Evolutionary conservation across 1,140 invertebrate species (phyloP).

Genomic region (Drosophila nebulosa): DNA sequence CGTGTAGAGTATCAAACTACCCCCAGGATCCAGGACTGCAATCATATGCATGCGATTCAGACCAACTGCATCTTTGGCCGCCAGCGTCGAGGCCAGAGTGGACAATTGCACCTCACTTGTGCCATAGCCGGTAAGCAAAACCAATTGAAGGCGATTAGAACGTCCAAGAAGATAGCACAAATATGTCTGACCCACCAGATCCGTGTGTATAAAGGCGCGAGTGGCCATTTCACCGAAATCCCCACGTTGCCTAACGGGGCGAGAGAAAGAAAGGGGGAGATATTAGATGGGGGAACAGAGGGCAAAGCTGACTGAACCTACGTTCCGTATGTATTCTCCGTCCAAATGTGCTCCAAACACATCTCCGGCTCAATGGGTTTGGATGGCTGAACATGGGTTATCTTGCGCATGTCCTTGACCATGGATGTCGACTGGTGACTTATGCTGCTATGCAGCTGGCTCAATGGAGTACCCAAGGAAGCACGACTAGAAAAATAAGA

Average conservation of each 20-base stretch:
- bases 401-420: slow-evolving; percentile 71
- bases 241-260: slow-evolving; percentile 46
- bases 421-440: slow-evolving; percentile 65
- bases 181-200: slow-evolving; percentile 91
- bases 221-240: slow-evolving; percentile 83
- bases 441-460: slow-evolving; percentile 66
- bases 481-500: slow-evolving; percentile 56
- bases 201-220: slow-evolving; percentile 90
- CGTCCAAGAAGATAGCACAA: slow-evolving; percentile 89
- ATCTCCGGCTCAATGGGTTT: slow-evolving; percentile 91
- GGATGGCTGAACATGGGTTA: slow-evolving; percentile 81
- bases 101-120: slow-evolving; percentile 85
- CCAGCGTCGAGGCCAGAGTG: slow-evolving; percentile 86
- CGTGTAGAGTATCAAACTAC: slow-evolving; percentile 92
- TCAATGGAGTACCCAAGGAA: slow-evolving; percentile 57
- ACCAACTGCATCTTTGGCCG: slow-evolving; percentile 91
- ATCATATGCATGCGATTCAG: slow-evolving; percentile 90
- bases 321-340: slow-evolving; percentile 85
- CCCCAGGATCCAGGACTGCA: slow-evolving; percentile 89
- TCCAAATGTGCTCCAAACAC: slow-evolving; percentile 94
- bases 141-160: slow-evolving; percentile 86
- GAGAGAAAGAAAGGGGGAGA: not conserved
- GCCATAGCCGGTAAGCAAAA: slow-evolving; percentile 89
- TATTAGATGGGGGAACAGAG: too few relatives aligned
- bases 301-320: slow-evolving; percentile 22